Base-by-base conservation (phyloP, 2,797 vertebrate species). In the Calcarius lapponicus region DNA sequence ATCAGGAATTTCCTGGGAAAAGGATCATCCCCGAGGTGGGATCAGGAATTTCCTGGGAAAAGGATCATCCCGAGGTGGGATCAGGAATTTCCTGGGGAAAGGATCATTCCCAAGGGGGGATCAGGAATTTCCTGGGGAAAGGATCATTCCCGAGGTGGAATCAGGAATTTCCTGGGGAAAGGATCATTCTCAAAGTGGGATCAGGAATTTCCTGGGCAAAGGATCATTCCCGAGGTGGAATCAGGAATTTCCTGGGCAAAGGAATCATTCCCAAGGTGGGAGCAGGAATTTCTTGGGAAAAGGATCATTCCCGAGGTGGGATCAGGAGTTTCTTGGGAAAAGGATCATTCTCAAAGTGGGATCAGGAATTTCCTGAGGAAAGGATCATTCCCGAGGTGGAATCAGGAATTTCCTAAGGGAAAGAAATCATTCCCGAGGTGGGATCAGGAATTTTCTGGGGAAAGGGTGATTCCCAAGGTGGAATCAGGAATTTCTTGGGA, bases 321-420 rank as follows among this genome's bases (percentile, higher is more conserved):
- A 61, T 29, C 13, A 40, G 26, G 26, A 29, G 1, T 61, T 61
- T 61, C 26, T 26, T 61, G 18, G 26, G 12, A 13, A 61, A 61
- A 12, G 19, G 50, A n/a, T 29, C n/a, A 22, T 67, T 58, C 10
- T 34, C 1, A 3, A 18, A 3, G 4, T 26, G 24, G 17, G 4
- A 58, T 36, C 22, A 25, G 56, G 10, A 58, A 2, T 12, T 36
- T 17, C 11, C 5, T 36, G 16, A 5, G 8, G 16, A 58, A 36
- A 26, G 57, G 34, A 36, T 36, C 24, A 58, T 36, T 58, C 56
- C 56, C 2, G 0, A 40, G 0, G 6, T 61, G 60, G 13, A 5
- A 61, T 40, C 60, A 10, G 18, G 36, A 11, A 1, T 34, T 57
- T 17, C 56, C 22, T 34, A 20, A 9, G 20, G 31, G n/a, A n/a